Evolutionary conservation across 2,797 vertebrate genomes (phyloP).

Genomic region (Neopelma chrysocephalum): DNA sequence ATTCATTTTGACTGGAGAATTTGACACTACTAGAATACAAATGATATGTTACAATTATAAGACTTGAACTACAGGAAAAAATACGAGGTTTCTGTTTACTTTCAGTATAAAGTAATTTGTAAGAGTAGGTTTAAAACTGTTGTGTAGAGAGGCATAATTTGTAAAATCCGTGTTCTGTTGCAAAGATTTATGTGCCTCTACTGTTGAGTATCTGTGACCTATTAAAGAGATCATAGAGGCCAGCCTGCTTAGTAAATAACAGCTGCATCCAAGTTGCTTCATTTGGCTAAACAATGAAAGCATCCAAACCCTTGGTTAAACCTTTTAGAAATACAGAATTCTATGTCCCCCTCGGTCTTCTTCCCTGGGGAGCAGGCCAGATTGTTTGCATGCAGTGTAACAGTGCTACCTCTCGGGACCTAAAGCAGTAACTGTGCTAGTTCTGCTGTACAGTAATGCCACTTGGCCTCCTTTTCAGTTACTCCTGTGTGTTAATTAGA

Average conservation of each 20-base stretch:
- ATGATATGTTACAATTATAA: background rate
- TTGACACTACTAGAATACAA: background rate
- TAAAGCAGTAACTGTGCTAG: background rate
- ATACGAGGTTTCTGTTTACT: background rate
- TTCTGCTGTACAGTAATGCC: background rate
- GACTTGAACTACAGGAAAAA: background rate
- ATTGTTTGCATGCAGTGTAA: background rate
- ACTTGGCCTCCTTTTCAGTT: background rate
- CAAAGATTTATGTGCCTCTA: background rate
- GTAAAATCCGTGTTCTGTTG: background rate
- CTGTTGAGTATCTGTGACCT: background rate
- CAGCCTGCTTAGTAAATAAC: background rate
- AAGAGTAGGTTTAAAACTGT: background rate
- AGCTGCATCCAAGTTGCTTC: background rate
- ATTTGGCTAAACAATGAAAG: background rate
- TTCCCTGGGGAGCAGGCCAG: background rate
- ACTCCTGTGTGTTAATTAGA: background rate
- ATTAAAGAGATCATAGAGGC: background rate
- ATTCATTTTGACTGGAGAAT: background rate
- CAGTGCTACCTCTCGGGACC: accelerated
- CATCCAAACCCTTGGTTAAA: background rate
- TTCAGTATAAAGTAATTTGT: background rate
- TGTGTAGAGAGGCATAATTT: background rate
- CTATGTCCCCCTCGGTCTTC: background rate
- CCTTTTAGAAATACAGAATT: background rate